phyloP scores from a whole-genome alignment of 2,113 vertebrate genomes.

The Caranx ignobilis region DNA sequence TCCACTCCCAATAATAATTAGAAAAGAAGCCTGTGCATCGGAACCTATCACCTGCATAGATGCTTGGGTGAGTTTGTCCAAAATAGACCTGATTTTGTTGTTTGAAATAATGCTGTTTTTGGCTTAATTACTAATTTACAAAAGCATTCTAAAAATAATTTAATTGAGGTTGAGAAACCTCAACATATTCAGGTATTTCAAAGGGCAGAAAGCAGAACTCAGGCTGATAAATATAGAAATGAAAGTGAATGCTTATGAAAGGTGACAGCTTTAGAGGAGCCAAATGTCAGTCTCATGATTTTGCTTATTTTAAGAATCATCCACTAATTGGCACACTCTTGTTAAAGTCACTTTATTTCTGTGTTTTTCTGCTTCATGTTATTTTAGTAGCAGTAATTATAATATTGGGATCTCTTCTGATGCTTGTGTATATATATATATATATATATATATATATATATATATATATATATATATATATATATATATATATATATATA shows the following conservation, averaged over 20 bases:
- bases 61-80: neutral
- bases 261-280: constrained; percentile 34
- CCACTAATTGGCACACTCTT: constrained; percentile 39
- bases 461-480: too few relatives aligned
- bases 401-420: constrained; percentile 38
- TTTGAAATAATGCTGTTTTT: neutral
- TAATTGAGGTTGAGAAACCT: constrained; percentile 4
- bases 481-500: too few relatives aligned
- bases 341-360: neutral
- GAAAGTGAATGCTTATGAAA: constrained; percentile 25
- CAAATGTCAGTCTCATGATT: constrained; percentile 22
- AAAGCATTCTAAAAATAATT: constrained; percentile 24
- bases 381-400: constrained; percentile 51
- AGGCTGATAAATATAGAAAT: constrained; percentile 47
- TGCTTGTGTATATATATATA: too few relatives aligned
- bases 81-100: neutral
- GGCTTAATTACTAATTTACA: constrained; percentile 29
- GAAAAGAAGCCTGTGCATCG: neutral
- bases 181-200: constrained; percentile 12
- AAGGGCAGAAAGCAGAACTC: constrained; percentile 22
- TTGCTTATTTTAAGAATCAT: constrained; percentile 36
- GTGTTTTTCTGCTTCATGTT: constrained; percentile 10
- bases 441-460: too few relatives aligned
- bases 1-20: neutral
- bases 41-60: neutral